These are phyloP conservation scores for Prunella fulvescens DNA, from an alignment of 2,113 vertebrate genomes.

Conservation along the genomic window DNA sequence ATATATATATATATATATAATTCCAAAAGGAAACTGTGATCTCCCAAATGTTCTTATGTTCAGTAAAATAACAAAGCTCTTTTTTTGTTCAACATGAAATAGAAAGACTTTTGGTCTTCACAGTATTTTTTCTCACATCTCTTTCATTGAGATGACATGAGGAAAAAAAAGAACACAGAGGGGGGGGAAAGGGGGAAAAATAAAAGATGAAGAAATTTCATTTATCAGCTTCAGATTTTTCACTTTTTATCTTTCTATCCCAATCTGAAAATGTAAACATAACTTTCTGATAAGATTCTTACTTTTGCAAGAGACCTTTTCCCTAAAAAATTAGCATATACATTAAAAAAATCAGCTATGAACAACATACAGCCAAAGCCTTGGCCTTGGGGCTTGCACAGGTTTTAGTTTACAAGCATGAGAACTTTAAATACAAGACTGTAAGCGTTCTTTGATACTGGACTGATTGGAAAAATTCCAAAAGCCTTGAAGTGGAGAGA, in stretches of 20 bases:
- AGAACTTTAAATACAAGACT: constrained; percentile 2
- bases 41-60: neutral
- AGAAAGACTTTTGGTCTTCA: constrained; percentile 5
- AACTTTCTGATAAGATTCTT: neutral
- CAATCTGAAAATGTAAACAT: neutral
- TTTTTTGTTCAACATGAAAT: neutral
- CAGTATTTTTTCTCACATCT: neutral
- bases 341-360: neutral
- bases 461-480: constrained; percentile 9
- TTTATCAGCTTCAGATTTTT: neutral
- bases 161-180: neutral
- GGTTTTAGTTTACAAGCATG: constrained; percentile 14
- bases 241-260: neutral
- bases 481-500: neutral
- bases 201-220: neutral
- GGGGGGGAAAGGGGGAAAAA: neutral
- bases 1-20: neutral
- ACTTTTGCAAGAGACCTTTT: neutral
- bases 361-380: neutral
- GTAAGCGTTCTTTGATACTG: constrained; percentile 22
- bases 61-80: neutral
- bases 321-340: neutral
- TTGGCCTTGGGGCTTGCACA: neutral
- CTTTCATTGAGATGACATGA: neutral
- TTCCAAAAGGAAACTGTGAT: neutral